A percentile compares a stretch with the other conserved stretches of the same genome.
Conservation (phyloP, 2,888 invertebrate species). For the Mylabris sibirica region DNA sequence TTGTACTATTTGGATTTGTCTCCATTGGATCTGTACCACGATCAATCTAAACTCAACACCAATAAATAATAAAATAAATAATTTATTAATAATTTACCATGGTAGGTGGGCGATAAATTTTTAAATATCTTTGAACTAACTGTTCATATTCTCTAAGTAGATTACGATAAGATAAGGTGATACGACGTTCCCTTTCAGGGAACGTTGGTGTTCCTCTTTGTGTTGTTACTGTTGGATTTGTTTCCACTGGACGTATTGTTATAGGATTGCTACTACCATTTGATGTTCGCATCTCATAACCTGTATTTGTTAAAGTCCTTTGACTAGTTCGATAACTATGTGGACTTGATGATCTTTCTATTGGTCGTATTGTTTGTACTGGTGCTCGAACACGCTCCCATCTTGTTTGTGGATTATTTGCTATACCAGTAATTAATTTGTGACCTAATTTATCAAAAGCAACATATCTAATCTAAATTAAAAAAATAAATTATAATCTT, state of each 20-base stretch:
- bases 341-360: conserved; percentile 51
- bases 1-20: conserved; percentile 58
- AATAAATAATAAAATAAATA: conserved; percentile 13
- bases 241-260: background rate
- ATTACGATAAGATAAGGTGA: conserved; percentile 62
- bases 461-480: conserved; percentile 71
- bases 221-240: conserved; percentile 11
- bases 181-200: conserved; percentile 62
- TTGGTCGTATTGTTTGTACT: conserved; percentile 54
- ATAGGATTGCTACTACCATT: too few relatives aligned
- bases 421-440: conserved; percentile 85
- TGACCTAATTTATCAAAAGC: conserved; percentile 83
- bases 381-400: conserved; percentile 63
- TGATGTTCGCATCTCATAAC: background rate
- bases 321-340: conserved; percentile 50
- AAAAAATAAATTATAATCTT: conserved; percentile 6
- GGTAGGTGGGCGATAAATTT: conserved; percentile 60
- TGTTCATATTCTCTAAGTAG: conserved; percentile 64
- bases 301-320: background rate
- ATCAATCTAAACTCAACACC: conserved; percentile 65
- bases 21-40: conserved; percentile 78
- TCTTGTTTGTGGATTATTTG: conserved; percentile 67
- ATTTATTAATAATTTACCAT: conserved; percentile 54
- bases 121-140: conserved; percentile 63
- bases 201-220: conserved; percentile 54